These are phyloP conservation scores for Edolisoma coerulescens DNA, from an alignment of 2,113 vertebrate species.

Conservation along the genomic window DNA sequence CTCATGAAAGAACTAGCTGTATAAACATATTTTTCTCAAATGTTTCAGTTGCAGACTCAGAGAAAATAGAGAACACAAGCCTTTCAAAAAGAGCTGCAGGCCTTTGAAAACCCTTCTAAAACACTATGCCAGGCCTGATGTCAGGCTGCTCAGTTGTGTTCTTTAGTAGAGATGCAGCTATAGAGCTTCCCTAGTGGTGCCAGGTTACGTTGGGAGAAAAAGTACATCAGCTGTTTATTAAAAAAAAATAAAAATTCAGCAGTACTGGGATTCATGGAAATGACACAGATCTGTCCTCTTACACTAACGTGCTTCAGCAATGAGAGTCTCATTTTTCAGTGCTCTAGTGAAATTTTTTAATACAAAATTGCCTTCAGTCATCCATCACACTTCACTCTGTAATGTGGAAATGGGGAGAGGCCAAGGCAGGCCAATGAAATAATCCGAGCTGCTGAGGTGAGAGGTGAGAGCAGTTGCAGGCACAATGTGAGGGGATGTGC, in stretches of 20 bases:
- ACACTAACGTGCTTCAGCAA: background rate
- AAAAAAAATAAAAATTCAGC: background rate
- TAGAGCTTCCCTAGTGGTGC: background rate
- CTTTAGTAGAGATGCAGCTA: background rate
- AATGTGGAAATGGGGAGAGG: background rate
- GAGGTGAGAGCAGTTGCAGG: background rate
- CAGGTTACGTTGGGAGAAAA: background rate
- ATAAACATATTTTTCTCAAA: background rate
- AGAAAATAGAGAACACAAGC: background rate
- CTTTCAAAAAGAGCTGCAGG: background rate
- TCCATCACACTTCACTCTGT: fast-evolving
- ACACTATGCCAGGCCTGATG: background rate
- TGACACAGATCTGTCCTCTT: background rate
- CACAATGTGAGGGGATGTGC: background rate
- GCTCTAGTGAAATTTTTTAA: background rate
- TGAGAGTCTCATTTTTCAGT: background rate
- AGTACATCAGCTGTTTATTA: background rate
- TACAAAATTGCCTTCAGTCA: background rate
- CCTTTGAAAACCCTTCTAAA: background rate
- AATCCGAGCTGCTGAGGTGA: background rate
- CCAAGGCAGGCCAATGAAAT: background rate
- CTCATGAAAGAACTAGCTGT: background rate
- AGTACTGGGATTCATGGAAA: background rate
- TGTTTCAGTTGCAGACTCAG: background rate
- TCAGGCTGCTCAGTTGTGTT: background rate